phyloP scores from a whole-genome alignment of 2,113 vertebrate species.

The Prietella phreatophila region DNA sequence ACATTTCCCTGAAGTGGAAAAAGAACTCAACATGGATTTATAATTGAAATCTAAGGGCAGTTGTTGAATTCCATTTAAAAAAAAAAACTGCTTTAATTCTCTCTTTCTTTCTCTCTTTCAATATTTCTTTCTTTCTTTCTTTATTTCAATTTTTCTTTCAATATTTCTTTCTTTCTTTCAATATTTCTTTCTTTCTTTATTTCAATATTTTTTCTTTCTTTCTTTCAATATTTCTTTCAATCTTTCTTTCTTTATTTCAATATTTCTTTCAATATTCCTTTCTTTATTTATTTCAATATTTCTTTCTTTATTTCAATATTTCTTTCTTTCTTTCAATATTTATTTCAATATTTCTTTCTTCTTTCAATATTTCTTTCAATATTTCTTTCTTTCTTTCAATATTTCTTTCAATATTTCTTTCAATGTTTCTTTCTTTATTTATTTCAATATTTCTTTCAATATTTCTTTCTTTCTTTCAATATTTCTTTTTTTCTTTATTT shows the following conservation, averaged over 20 bases:
- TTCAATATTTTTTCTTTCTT: neutral
- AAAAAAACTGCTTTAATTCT: neutral
- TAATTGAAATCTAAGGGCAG: no score
- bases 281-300: neutral
- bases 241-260: neutral
- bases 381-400: neutral
- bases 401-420: no score
- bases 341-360: no score
- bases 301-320: neutral
- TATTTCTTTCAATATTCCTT: neutral
- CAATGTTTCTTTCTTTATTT: neutral
- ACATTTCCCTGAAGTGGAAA: neutral
- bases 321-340: neutral
- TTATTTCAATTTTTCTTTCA: neutral
- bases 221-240: no score
- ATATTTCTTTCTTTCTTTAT: neutral
- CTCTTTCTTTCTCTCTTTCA: neutral
- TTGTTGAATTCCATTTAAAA: neutral
- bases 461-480: neutral
- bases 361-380: no score
- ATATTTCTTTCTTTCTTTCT: neutral
- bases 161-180: neutral
- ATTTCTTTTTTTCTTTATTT: no score
- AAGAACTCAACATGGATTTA: neutral
- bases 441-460: no score